Evolutionary conservation across 2,888 invertebrate species (phyloP).

Genomic region (Amaurobius ferox): DNA sequence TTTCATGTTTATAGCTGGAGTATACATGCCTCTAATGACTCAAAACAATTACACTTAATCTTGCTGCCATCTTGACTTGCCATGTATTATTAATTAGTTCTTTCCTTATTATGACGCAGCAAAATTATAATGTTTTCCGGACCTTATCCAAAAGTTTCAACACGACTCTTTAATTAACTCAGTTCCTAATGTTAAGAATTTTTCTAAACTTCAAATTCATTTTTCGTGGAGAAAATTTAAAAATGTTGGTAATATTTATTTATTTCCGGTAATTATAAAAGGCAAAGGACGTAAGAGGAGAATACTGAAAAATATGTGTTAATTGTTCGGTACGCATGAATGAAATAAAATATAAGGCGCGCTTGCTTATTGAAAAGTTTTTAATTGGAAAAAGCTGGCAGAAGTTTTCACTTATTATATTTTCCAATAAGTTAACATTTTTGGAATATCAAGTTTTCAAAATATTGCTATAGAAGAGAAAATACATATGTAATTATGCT

Average conservation of each 20-base stretch:
- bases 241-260: neutral
- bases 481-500: too few relatives aligned
- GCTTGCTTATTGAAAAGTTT: too few relatives aligned
- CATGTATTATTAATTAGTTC: conserved; percentile 60
- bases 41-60: conserved; percentile 42
- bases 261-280: conserved; percentile 1
- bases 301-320: neutral
- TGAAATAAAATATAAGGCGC: too few relatives aligned
- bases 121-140: conserved; percentile 5
- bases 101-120: conserved; percentile 43
- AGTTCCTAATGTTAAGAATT: conserved; percentile 36
- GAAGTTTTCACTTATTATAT: too few relatives aligned
- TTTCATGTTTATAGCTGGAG: neutral
- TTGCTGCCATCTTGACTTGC: conserved; percentile 48
- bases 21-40: conserved; percentile 55
- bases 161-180: conserved; percentile 30
- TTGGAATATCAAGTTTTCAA: too few relatives aligned
- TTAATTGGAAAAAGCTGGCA: too few relatives aligned
- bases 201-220: conserved; percentile 9
- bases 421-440: too few relatives aligned
- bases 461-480: too few relatives aligned
- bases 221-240: neutral
- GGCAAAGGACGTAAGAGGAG: neutral
- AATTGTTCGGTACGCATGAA: neutral
- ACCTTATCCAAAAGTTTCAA: neutral